Evolutionary conservation across 2,888 invertebrate genomes (phyloP).

Genomic region (Netelia virgata): DNA sequence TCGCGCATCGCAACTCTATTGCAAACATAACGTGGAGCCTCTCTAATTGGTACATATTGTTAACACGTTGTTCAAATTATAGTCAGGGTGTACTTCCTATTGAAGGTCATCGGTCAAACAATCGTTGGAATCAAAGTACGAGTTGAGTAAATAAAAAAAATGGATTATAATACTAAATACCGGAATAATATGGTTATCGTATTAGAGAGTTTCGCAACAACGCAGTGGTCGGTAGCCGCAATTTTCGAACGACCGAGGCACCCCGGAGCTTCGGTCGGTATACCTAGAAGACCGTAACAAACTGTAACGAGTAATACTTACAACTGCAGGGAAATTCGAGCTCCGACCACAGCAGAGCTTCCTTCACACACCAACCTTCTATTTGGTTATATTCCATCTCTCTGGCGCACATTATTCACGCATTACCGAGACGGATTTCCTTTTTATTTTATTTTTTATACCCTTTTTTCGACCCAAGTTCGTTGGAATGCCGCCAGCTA

Average conservation of each 20-base stretch:
- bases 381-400: not conserved
- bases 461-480: constrained; percentile 20
- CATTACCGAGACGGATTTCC: constrained; percentile 22
- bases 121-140: no score
- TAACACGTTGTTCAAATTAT: no score
- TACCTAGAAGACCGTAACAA: not conserved
- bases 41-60: no score
- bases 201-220: not conserved
- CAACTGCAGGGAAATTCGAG: not conserved
- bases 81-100: no score
- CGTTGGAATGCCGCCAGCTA: constrained; percentile 52
- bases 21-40: no score
- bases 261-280: not conserved
- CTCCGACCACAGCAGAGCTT: not conserved
- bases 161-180: no score
- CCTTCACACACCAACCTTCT: not conserved
- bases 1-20: no score
- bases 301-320: not conserved
- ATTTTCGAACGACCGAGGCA: not conserved
- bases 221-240: not conserved
- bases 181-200: no score
- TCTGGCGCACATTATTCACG: constrained; percentile 3
- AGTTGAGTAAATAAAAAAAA: no score
- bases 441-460: not conserved
- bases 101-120: no score